Base-by-base conservation (phyloP, 2,888 invertebrate genomes). In the Leptinotarsa tumamoca region DNA sequence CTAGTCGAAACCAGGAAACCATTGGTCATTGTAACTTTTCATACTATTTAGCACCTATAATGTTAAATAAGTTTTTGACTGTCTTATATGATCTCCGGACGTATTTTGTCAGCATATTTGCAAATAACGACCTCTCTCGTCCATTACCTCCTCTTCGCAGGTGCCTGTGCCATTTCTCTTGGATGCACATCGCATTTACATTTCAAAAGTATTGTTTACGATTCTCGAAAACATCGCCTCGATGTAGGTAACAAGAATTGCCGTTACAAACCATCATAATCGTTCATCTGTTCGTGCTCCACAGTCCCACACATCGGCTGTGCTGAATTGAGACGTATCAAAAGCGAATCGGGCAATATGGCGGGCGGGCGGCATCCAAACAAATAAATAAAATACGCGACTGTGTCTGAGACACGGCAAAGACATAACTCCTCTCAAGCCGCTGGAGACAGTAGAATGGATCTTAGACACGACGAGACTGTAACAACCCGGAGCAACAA, bases 361-460 rank as follows among this genome's bases (percentile, higher is more conserved):
- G 81, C 82, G 79, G 78, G 73, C 75, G 73, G 74, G 71, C 78
- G 79, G 78, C 79, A 77, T 77, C 78, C 74, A 73, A 71, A 72
- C 77, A 78, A 80, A 83, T 82, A 84, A 83, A 84, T 83, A 83
- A 84, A 82, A 83, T 82, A 76, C 81, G 80, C 80, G 83, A 83
- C 82, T 80, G 83, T 80, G 84, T 84, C 82, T 80, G 82, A 84
- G 84, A 85, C 86, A 83, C 83, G 81, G 82, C 81, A 73, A 83
- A 85, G 86, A 87, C 86, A 86, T 87, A 87, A 87, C 85, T 87
- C 83, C 83, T 85, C 80, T 80, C 83, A 80, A 83, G 81, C 80
- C 84, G 80, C 77, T 81, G 81, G 80, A 82, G 87, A 86, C 86
- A 86, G 86, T 80, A 86, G 86, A 87, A 87, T 87, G 85, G 87